Evolutionary conservation across 2,888 invertebrate genomes (phyloP).

Genomic region (Taphrorychus bicolor): DNA sequence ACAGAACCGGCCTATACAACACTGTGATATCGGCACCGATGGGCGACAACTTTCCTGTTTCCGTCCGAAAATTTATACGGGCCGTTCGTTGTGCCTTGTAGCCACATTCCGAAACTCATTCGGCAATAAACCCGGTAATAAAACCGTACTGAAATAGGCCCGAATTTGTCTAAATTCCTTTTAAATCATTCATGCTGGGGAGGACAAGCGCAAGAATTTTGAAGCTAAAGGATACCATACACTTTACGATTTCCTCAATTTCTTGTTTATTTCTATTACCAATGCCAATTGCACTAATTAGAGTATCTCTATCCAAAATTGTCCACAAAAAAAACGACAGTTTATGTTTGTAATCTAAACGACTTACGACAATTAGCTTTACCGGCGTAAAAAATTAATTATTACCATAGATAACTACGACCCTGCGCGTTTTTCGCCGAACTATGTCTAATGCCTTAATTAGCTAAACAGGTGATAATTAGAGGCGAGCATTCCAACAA

Average conservation of each 20-base stretch:
- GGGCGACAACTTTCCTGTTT: background rate
- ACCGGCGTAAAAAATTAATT: background rate
- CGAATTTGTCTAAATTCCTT: slow-evolving; percentile 6
- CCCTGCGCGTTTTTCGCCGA: background rate
- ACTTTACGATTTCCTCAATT: too few species aligned
- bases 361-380: background rate
- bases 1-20: too few species aligned
- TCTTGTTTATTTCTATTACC: too few species aligned
- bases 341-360: background rate
- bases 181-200: background rate
- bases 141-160: background rate
- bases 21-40: too few species aligned
- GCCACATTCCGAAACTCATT: background rate
- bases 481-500: background rate
- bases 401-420: background rate
- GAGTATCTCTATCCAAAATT: background rate
- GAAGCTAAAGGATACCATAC: too few species aligned
- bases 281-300: too few species aligned
- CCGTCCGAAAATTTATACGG: background rate
- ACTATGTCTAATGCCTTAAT: background rate
- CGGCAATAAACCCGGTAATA: background rate
- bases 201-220: too few species aligned
- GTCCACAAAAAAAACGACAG: background rate
- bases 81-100: background rate
- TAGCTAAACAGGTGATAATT: background rate